Conservation (phyloP, 2,113 vertebrate genomes). For the Catharus minimus region DNA sequence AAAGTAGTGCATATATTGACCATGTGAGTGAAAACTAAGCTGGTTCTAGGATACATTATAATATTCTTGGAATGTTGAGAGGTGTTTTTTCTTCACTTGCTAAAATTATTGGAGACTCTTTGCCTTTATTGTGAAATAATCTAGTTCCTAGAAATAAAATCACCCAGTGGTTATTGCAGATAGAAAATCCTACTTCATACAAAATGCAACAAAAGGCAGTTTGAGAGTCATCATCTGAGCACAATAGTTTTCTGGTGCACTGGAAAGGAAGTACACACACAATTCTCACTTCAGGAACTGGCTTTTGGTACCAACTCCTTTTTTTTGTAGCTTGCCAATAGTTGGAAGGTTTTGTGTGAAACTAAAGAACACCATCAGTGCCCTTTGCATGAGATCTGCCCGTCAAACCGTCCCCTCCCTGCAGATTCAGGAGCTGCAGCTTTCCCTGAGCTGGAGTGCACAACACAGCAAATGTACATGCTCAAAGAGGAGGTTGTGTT, state of each 20-base stretch:
- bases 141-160: constrained; percentile 27
- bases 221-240: constrained; percentile 11
- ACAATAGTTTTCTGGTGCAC: not conserved
- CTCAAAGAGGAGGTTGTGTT: not conserved
- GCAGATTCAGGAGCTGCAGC: not conserved
- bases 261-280: not conserved
- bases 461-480: not conserved
- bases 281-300: not conserved
- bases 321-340: not conserved
- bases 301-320: not conserved
- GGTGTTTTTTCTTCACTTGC: not conserved
- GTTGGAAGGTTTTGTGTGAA: not conserved
- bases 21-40: not conserved
- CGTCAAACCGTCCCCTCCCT: not conserved
- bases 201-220: constrained; percentile 25
- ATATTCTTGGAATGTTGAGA: not conserved
- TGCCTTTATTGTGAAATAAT: not conserved
- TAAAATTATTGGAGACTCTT: not conserved
- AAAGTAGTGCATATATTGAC: not conserved
- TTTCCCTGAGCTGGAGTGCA: not conserved
- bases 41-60: not conserved
- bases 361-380: not conserved
- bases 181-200: not conserved
- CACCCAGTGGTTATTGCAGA: not conserved
- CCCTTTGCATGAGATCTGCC: not conserved